Evolutionary conservation across 2,888 invertebrate genomes (phyloP), one percentile per base, ranked within the genome.

Genomic region (Chrysina gloriosa): DNA sequence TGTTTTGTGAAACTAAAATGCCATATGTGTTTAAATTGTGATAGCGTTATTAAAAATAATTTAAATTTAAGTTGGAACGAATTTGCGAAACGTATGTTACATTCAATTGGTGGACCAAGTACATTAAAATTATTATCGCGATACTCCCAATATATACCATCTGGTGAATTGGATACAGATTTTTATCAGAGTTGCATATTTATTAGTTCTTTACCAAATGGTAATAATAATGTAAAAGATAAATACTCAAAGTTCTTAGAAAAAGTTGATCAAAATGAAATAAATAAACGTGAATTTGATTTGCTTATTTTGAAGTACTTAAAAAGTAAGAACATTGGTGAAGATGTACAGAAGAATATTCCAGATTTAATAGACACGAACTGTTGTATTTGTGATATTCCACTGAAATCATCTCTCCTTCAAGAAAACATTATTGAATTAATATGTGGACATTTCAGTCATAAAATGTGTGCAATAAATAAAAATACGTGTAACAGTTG

Each of bases 11-110:
- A 86, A 9, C 80, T 89, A 63, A 86, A 87, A 71, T 84, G 84
- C 0, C 86, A 87, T 52, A 83, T 83, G 21, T 92, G 91, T 78
- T 78, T 90, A 42, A 88, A 88, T 78, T 92, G 91, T 75, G 86
- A 85, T 2, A 85, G 84, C 65, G 78, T 82, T 25, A 80, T 86
- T 70, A 81, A 85, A 50, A 83, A 83, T 0, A 84, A 85, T 0
- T 84, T 81, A 58, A 81, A 84, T 56, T 85, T 88, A 69, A 76
- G 88, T 25, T 92, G 91, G 91, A 88, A 85, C 45, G 85, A 86
- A 42, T 78, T 91, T 7, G 87, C 87, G 1, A 82, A 84, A 1
- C 77, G 88, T 21, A 86, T 90, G 75, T 85, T 90, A 50, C 88
- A 88, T 75, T 87, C 86, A 0, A 82, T 90, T 25, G 90, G 90